Evolutionary conservation across 92 coral and sea anemone species (phyloP), one percentile per base, ranked within the genome.

Genomic region (Pocillopora grandis): DNA sequence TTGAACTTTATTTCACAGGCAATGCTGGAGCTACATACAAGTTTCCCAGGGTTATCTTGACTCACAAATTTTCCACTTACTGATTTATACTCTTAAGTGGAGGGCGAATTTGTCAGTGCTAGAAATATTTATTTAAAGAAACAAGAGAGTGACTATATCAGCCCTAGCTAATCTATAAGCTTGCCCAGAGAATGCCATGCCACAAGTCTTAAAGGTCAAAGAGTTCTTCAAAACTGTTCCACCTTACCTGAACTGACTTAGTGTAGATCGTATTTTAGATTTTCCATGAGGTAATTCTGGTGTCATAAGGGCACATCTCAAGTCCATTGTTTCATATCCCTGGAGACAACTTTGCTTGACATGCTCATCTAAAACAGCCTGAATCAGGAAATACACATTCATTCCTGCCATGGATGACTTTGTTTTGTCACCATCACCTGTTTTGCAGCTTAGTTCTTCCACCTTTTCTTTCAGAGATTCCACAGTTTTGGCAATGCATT

Each of bases 231-330:
- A 27, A 27, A 27, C 31, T 27, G 1, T 27, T 15, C 10, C 33
- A 14, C 58, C 64, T 35, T 89, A 94, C 98, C 95, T 91, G 92
- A 94, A 94, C 76, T 94, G 95, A 17, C 88, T 89, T 14, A 94
- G 73, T 62, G 90, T 60, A 4, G 98, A 94, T 61, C 89, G 89
- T 59, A 76, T 76, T 81, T 86, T 86, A 27, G 90, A 85, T 58
- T 76, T 83, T 69, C 98, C 92, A 16, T 85, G 89, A 13, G 78
- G 56, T 12, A 86, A 78, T 63, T 81, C 83, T 42, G 98, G 98
- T 31, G 98, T 91, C 64, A 27, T 85, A 27, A 94, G 85, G 27
- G 79, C 93, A 20, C 73, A 72, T 16, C 59, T 64, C 16, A 63
- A 58, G 13, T 85, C 60, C 62, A 67, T 62, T 64, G 79, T 56